Conservation (phyloP, 2,113 vertebrate genomes). For the Saiga tatarica region DNA sequence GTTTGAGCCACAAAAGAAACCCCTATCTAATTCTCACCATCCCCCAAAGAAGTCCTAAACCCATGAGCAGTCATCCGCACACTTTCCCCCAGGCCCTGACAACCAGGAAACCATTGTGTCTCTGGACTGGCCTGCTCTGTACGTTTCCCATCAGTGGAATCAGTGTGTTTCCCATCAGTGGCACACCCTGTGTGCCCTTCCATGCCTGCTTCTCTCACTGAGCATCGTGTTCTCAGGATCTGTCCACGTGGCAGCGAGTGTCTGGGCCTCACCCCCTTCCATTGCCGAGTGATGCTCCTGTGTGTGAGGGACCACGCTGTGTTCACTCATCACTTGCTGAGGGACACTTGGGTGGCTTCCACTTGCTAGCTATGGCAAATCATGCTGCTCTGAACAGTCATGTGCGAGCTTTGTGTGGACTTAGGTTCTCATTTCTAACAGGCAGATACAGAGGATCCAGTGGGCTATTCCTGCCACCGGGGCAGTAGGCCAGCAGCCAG, state of each 20-base stretch:
- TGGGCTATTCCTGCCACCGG: rapidly evolving
- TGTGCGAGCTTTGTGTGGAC: rapidly evolving
- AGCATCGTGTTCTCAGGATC: neutral
- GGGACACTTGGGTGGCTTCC: neutral
- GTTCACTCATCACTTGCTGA: neutral
- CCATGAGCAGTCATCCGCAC: neutral
- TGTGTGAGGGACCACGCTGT: rapidly evolving
- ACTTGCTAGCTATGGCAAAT: neutral
- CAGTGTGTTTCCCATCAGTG: neutral
- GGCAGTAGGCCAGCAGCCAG: neutral
- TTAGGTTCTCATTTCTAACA: neutral
- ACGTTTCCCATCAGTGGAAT: neutral
- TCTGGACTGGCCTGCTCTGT: neutral
- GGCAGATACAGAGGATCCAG: neutral
- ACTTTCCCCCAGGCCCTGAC: too few species aligned
- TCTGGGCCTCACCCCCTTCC: neutral
- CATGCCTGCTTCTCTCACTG: neutral
- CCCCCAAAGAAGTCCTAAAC: neutral
- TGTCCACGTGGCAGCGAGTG: rapidly evolving
- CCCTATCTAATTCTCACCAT: neutral
- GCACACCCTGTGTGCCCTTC: neutral
- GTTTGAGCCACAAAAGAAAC: neutral
- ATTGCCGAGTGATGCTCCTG: neutral
- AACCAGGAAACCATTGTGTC: neutral
- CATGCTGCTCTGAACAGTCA: neutral